These are phyloP conservation scores for Nerophis lumbriciformis DNA, from an alignment of 2,113 vertebrate genomes.

Conservation along the genomic window DNA sequence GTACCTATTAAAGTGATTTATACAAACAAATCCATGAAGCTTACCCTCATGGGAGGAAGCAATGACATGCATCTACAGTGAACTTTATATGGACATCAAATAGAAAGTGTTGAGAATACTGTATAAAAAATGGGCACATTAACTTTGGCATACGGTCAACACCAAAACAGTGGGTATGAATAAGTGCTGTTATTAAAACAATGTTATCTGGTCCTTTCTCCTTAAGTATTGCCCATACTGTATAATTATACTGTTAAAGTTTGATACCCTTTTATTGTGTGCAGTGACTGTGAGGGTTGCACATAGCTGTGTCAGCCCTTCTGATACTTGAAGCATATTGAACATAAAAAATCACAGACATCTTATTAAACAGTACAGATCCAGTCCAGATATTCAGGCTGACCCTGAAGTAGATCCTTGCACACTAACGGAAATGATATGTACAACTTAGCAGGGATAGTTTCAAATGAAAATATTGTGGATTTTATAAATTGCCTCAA, in stretches of 20 bases:
- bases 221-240: no score
- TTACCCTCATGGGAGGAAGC: background rate
- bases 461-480: background rate
- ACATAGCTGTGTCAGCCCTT: constrained; percentile 27
- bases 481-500: background rate
- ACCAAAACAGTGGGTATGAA: background rate
- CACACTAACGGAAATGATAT: no score
- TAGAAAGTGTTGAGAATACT: background rate
- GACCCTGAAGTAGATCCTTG: no score
- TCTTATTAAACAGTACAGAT: constrained; percentile 5
- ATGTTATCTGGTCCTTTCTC: no score
- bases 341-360: no score
- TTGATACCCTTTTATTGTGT: no score
- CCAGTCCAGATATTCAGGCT: no score
- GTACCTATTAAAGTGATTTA: constrained; percentile 27
- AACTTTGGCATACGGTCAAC: no score
- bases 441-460: no score
- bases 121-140: background rate
- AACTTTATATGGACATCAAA: constrained; percentile 4
- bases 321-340: constrained; percentile 7
- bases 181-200: no score
- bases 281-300: background rate
- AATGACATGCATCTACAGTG: constrained; percentile 3
- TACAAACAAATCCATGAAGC: constrained; percentile 17
- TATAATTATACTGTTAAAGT: no score